These are phyloP conservation scores for Callipepla squamata DNA, from an alignment of 2,113 vertebrate species.

Conservation along the genomic window DNA sequence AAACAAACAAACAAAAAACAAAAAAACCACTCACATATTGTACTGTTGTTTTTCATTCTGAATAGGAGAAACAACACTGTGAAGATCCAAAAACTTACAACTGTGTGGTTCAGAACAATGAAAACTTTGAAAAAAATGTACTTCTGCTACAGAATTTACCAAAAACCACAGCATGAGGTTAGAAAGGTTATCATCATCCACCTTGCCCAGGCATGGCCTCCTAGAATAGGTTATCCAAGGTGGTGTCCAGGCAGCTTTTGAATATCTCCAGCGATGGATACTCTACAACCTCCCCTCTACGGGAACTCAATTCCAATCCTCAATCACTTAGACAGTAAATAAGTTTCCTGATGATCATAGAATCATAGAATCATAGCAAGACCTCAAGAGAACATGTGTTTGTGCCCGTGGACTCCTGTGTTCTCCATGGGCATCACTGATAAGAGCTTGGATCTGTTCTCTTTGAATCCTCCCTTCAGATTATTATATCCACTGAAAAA, in stretches of 20 bases:
- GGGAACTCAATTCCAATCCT: neutral
- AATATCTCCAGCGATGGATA: neutral
- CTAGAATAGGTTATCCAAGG: neutral
- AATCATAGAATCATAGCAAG: no score
- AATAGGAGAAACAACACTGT: neutral
- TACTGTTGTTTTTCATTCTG: neutral
- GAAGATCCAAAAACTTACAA: neutral
- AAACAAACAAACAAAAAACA: neutral
- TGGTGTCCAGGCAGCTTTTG: neutral
- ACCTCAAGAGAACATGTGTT: neutral
- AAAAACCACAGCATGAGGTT: neutral
- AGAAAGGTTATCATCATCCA: neutral
- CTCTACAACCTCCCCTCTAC: neutral
- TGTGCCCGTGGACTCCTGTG: neutral
- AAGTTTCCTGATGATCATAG: neutral
- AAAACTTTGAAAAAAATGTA: neutral
- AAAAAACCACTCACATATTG: neutral
- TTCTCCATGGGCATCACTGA: neutral
- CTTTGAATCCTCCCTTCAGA: neutral
- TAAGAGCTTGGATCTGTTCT: neutral
- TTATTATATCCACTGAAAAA: neutral
- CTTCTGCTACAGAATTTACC: neutral
- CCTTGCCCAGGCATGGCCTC: neutral
- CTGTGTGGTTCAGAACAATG: neutral
- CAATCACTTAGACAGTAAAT: neutral